Base-by-base conservation (phyloP, 2,797 vertebrate species). In the Sciurus vulgaris region DNA sequence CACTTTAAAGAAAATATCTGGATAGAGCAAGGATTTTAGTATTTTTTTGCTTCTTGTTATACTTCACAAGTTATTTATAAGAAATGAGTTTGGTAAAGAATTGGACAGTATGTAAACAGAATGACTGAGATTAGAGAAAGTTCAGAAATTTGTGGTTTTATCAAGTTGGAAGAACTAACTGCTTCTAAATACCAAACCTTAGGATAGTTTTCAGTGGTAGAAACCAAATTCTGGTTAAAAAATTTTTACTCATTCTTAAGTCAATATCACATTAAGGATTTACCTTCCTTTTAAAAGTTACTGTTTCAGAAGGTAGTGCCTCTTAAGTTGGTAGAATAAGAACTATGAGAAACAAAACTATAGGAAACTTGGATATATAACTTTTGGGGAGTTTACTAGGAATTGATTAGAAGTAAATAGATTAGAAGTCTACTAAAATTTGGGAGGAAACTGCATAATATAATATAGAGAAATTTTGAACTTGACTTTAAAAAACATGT, bases 301-400 rank as follows among this genome's bases (percentile, higher is more conserved):
- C 67, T 88, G 78, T 92, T 89, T 94, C 17, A 70, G 61, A 79
- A 78, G 47, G n/a, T 84, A 86, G 63, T 20, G 47, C 81, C 89
- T 67, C 28, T 54, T 88, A 74, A 54, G 18, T 76, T 82, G 61
- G 30, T 35, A 56, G 67, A 73, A 67, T 73, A 74, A 86, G 59
- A 81, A 38, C 41, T 70, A 17, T 63, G 59, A 47, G 73, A 92
- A 92, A 56, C 9, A 88, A 69, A 35, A 59, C 81, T 89, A 61
- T 92, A 49, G 24, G 24, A 56, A 14, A 49, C 14, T 79, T 85
- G n/a, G 33, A 69, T 82, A 76, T 59, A 54, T 79, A n/a, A 54
- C 28, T 73, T 74, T 74, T 61, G 13, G 18, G 7, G 33, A 69
- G 70, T 22, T 84, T 44, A 77, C 9, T 79, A 61, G 22, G 41